Percentiles rank a stretch among this genome's conserved stretches.
Conservation (phyloP, 2,113 vertebrate species). For the Rhagologus leucostigma region DNA sequence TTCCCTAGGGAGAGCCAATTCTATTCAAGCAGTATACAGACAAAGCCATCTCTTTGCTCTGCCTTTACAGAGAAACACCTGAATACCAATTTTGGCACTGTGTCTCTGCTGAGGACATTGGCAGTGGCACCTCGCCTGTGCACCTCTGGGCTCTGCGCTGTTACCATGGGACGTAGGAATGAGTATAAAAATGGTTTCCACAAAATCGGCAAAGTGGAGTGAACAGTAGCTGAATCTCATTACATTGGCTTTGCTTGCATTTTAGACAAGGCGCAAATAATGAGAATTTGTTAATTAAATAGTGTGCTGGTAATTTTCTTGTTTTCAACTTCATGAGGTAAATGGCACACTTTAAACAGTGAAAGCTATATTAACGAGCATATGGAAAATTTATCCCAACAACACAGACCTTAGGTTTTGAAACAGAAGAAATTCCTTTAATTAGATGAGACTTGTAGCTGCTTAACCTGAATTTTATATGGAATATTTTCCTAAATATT, state of each 20-base stretch:
- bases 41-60: not conserved
- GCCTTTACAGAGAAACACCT: not conserved
- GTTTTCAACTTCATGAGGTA: not conserved
- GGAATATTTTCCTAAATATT: not conserved
- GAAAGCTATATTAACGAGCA: not conserved
- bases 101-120: not conserved
- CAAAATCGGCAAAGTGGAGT: not conserved
- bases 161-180: not conserved
- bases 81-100: not conserved
- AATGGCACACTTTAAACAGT: not conserved
- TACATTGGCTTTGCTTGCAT: not conserved
- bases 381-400: not conserved
- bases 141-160: not conserved
- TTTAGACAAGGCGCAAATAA: not conserved
- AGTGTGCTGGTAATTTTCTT: not conserved
- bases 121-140: not conserved
- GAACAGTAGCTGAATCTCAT: not conserved
- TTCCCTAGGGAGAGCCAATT: not conserved
- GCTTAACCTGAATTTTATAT: not conserved
- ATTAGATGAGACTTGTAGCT: not conserved
- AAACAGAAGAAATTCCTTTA: not conserved
- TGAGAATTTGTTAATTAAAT: not conserved
- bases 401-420: not conserved
- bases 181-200: not conserved
- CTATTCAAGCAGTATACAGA: not conserved